Evolutionary conservation across 2,113 vertebrate species (phyloP).

Genomic region (Parus major): DNA sequence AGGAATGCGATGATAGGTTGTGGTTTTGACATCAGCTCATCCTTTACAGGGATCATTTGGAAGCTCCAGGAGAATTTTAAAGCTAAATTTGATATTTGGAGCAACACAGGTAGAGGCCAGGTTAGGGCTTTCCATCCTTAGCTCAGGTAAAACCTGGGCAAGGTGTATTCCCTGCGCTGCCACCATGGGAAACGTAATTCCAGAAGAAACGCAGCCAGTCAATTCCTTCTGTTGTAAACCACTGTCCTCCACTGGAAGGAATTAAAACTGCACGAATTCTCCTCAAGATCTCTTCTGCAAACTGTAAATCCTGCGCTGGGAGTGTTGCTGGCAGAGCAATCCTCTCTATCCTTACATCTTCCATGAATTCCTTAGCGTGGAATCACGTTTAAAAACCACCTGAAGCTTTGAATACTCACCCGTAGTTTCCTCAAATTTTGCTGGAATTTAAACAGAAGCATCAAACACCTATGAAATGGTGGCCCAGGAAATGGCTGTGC

Average conservation of each 20-base stretch:
- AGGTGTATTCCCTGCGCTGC: neutral
- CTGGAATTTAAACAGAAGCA: neutral
- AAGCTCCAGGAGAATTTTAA: neutral
- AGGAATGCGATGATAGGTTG: neutral
- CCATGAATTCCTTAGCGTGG: neutral
- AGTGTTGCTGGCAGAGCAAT: neutral
- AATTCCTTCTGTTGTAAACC: conserved; percentile 12
- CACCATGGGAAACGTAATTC: neutral
- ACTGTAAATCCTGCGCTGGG: fast-evolving
- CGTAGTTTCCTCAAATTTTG: neutral
- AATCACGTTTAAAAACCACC: neutral
- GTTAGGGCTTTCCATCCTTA: neutral
- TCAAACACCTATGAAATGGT: neutral
- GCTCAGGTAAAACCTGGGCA: neutral
- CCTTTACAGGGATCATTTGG: neutral
- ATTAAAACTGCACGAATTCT: conserved; percentile 13
- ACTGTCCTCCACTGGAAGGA: conserved; percentile 58
- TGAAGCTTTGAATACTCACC: fast-evolving
- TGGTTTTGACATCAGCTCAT: neutral
- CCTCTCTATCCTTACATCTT: neutral
- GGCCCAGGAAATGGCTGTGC: neutral
- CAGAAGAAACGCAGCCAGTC: neutral
- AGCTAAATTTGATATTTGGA: neutral
- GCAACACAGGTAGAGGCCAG: neutral
- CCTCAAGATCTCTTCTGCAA: neutral